Base-by-base conservation (phyloP, 2,797 vertebrate species). In the Myotis planiceps region DNA sequence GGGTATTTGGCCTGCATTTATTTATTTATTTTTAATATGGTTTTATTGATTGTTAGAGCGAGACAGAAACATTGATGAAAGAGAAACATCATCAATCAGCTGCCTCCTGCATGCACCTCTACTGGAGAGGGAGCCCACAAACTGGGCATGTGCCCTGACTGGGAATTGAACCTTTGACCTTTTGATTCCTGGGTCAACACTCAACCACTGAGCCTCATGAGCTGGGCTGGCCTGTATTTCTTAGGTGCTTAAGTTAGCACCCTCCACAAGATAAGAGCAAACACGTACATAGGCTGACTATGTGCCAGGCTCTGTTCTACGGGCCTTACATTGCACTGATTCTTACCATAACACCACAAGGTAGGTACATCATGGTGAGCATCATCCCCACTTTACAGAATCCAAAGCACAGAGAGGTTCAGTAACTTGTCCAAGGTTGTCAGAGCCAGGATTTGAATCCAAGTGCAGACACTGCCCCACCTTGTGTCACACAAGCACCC, bases 371-470 rank as follows among this genome's bases (percentile, higher is more conserved):
- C 34, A 25, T 23, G 13, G 14, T 16, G 37, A 80, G 15, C 66
- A n/a, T 39, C 42, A n/a, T 21, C 15, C 12, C 45, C 18, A 8
- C 60, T 88, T 53, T 87, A 53, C 21, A 76, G 78, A 95, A 65
- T 34, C 42, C 68, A 74, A 90, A 32, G 47, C 32, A 58, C 42
- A 51, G 74, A 80, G 47, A 84, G 23, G 16, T 68, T 78, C 69
- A 9, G 12, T 65, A 60, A 85, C 63, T 60, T 32, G 18, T 42
- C 23, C 14, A 55, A 75, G 55, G 69, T 45, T 71, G 60, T 18
- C 69, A 85, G 53, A 76, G 37, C 47, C 65, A 12, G 63, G 55
- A 75, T 37, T 79, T 95, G 51, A 79, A 37, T 63, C 83, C 51
- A 25, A 79, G 32, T 21, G n/a, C 25, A 14, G 42, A 32, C 27